phyloP scores from a whole-genome alignment of 2,797 vertebrate genomes.

The Rhodeus uyekii region DNA sequence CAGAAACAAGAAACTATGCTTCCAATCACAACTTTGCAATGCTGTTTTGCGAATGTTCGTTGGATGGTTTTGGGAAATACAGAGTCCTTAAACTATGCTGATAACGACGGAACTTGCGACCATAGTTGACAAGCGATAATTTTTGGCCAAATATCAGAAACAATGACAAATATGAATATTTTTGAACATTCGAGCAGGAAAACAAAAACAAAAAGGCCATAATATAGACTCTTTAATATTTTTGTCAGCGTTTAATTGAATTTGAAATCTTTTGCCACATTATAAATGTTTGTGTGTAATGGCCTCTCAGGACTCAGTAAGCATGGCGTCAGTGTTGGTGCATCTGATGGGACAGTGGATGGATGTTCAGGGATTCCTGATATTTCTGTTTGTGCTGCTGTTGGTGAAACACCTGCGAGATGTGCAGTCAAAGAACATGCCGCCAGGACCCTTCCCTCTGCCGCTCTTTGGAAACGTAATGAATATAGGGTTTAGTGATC shows the following conservation, averaged over 20 bases:
- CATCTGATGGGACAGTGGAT: constrained; percentile 32
- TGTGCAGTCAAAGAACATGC: constrained; percentile 41
- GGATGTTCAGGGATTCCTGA: constrained; percentile 58
- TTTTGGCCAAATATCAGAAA: no score
- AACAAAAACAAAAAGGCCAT: no score
- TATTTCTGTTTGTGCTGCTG: constrained; percentile 58
- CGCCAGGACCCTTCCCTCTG: constrained; percentile 63
- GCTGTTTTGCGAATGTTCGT: no score
- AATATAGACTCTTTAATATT: neutral
- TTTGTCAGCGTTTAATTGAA: neutral
- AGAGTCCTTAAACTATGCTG: no score
- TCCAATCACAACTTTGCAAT: no score
- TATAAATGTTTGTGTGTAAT: neutral
- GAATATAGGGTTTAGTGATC: constrained; percentile 41
- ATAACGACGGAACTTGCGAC: no score
- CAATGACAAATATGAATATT: no score
- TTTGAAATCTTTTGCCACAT: neutral
- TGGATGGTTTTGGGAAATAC: no score
- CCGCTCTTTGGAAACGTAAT: constrained; percentile 66
- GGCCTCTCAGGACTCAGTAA: neutral
- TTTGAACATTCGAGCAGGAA: no score
- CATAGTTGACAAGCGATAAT: no score
- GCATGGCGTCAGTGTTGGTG: constrained; percentile 14
- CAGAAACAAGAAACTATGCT: no score
- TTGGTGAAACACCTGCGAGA: constrained; percentile 60